A percentile compares a stretch with the other conserved stretches of the same genome.
Conservation (phyloP, 2,797 vertebrate genomes). For the Melanotaenia maccullochi region DNA sequence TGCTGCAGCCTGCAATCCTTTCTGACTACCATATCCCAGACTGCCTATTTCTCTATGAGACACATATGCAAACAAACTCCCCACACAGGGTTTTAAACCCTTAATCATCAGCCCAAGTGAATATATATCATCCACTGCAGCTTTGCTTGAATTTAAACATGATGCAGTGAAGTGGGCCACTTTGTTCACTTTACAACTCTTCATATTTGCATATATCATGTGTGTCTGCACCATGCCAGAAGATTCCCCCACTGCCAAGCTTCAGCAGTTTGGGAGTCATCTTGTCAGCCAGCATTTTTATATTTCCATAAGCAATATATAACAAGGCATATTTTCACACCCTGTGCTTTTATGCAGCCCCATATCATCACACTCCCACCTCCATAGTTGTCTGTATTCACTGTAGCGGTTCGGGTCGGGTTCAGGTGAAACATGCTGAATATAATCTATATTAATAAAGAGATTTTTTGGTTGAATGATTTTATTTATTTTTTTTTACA, state of each 20-base stretch:
- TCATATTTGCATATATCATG: slow-evolving; percentile 6
- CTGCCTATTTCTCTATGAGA: slow-evolving; percentile 25
- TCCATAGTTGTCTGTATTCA: not conserved
- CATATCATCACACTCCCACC: not conserved
- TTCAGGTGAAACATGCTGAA: too few species aligned
- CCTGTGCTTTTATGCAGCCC: not conserved
- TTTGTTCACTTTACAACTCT: slow-evolving; percentile 39
- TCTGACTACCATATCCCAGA: slow-evolving; percentile 37
- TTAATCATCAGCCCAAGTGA: slow-evolving; percentile 68
- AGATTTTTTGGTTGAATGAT: too few species aligned
- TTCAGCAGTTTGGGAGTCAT: not conserved
- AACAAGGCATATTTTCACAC: not conserved
- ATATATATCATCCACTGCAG: slow-evolving; percentile 62
- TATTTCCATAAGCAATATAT: not conserved
- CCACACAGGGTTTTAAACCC: slow-evolving; percentile 62
- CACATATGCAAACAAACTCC: slow-evolving; percentile 27
- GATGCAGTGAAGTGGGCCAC: slow-evolving; percentile 48
- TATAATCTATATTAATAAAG: too few species aligned
- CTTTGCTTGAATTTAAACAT: slow-evolving; percentile 58
- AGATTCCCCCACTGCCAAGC: not conserved
- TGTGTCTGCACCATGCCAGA: not conserved
- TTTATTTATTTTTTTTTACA: too few species aligned
- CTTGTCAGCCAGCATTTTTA: not conserved
- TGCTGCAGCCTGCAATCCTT: slow-evolving; percentile 46
- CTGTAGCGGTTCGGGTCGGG: too few species aligned